Percentiles rank a stretch among this genome's conserved stretches.
These are phyloP conservation scores for Bombus huntii DNA, from an alignment of 1,140 invertebrate genomes.

Conservation along the genomic window DNA sequence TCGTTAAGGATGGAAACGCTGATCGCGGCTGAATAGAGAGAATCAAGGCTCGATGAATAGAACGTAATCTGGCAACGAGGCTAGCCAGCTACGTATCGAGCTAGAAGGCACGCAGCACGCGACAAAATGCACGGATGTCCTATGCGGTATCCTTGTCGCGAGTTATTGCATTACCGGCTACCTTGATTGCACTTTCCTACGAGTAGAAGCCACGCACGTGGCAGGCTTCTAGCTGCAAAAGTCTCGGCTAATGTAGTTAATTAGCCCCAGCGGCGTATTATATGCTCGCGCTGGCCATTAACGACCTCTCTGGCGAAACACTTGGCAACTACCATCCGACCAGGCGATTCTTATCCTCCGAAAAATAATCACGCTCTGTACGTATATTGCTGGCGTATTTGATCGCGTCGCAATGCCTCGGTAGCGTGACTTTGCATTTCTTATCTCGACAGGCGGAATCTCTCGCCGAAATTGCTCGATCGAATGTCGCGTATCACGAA, in stretches of 20 bases:
- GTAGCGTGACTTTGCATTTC: neutral
- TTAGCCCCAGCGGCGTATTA: constrained; percentile 54
- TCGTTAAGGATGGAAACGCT: neutral
- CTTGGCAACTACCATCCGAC: neutral
- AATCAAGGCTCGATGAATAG: constrained; percentile 28
- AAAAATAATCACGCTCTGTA: neutral
- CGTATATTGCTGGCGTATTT: neutral
- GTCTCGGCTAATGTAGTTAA: constrained; percentile 69
- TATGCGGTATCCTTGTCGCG: constrained; percentile 31
- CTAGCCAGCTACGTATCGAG: neutral
- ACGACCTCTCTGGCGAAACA: constrained; percentile 14
- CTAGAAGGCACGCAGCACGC: neutral
- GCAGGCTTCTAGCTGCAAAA: constrained; percentile 49
- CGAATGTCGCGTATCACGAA: constrained; percentile 1
- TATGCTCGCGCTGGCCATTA: constrained; percentile 52
- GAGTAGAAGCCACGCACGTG: constrained; percentile 21
- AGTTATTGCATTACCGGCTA: constrained; percentile 62
- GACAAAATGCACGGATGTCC: constrained; percentile 18
- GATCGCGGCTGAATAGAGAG: constrained; percentile 22
- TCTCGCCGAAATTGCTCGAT: neutral
- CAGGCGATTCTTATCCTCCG: neutral
- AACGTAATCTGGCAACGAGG: constrained; percentile 24
- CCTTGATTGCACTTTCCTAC: constrained; percentile 54
- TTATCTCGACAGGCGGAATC: neutral
- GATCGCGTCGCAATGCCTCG: neutral